Base-by-base conservation (phyloP, 2,888 invertebrate genomes). In the Eristalis intricaria region DNA sequence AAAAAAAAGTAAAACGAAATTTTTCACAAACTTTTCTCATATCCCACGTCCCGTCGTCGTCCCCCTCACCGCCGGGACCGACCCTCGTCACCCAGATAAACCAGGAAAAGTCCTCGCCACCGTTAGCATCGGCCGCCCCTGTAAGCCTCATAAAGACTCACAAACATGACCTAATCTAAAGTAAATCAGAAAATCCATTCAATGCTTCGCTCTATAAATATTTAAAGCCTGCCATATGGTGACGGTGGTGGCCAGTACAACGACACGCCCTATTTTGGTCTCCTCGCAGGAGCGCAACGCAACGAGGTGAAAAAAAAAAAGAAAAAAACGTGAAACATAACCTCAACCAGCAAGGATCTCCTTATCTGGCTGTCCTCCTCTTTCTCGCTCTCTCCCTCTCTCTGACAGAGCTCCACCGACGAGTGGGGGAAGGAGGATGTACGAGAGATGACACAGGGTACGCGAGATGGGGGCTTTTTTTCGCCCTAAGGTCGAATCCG, bases 121-220 rank as follows among this genome's bases (percentile, higher is more conserved):
- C 50, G 50, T 19, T 19, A 50, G 50, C 50, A 19, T 50, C 50
- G 10, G n/a, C 43, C 43, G n/a, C 50, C 50, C 50, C n/a, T n/a
- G 50, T 50, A 50, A 50, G 50, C 50, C 50, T 50, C 50, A 50
- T 50, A 50, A 50, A 50, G 50, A n/a, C 58, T 50, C 22, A 79
- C 50, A 87, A 87, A 83, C 87, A 87, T 87, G 87, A 87, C 87
- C 87, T 87, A 84, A 87, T 87, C 87, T 87, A 84, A 87, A 87
- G 87, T 80, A 87, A 87, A 84, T 87, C 87, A 83, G 19, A 80
- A 84, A 87, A 87, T 84, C 83, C 87, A 84, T 84, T 84, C 79
- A 84, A 79, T 80, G 83, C 60, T 60, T 80, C 79, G 60, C 78
- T 84, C 76, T 87, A 84, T 87, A 83, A 87, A 87, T 84, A 87